phyloP scores from a whole-genome alignment of 2,888 invertebrate genomes.

The Eilema sororculum region DNA sequence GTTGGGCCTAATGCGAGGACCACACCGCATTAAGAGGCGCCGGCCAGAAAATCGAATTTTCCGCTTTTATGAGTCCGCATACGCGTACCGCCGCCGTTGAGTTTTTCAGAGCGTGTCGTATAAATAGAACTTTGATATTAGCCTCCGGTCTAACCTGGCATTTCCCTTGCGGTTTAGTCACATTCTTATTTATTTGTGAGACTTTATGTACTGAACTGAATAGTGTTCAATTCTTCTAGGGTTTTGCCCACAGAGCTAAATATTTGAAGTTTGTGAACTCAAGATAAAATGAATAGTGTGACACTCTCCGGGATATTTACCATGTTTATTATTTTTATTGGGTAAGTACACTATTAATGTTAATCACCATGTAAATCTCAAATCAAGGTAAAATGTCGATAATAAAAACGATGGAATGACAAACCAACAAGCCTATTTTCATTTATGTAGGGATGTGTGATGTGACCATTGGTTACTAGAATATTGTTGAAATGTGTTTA shows the following conservation, averaged over 20 bases:
- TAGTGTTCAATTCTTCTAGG: neutral
- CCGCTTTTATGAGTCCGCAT: constrained; percentile 70
- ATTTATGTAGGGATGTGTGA: neutral
- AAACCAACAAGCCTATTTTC: neutral
- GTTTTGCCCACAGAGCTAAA: neutral
- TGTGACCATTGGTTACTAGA: neutral
- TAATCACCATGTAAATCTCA: too few species aligned
- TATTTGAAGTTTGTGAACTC: too few species aligned
- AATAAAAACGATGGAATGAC: neutral
- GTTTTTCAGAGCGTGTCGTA: constrained; percentile 77
- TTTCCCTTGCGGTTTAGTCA: neutral
- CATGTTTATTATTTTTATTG: too few species aligned
- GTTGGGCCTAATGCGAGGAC: constrained; percentile 73
- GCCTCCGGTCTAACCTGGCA: constrained; percentile 16
- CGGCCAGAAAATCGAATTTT: constrained; percentile 84
- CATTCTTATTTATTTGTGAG: neutral
- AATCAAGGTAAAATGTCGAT: too few species aligned
- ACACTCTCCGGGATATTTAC: too few species aligned
- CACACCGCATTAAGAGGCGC: constrained; percentile 74
- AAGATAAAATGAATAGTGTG: too few species aligned
- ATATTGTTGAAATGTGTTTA: too few species aligned
- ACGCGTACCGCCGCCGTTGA: constrained; percentile 58
- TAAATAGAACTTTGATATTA: constrained; percentile 65
- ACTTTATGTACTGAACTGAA: neutral
- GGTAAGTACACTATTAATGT: too few species aligned